phyloP scores from a whole-genome alignment of 2,113 vertebrate genomes.

The Notarius quadriscutis region DNA sequence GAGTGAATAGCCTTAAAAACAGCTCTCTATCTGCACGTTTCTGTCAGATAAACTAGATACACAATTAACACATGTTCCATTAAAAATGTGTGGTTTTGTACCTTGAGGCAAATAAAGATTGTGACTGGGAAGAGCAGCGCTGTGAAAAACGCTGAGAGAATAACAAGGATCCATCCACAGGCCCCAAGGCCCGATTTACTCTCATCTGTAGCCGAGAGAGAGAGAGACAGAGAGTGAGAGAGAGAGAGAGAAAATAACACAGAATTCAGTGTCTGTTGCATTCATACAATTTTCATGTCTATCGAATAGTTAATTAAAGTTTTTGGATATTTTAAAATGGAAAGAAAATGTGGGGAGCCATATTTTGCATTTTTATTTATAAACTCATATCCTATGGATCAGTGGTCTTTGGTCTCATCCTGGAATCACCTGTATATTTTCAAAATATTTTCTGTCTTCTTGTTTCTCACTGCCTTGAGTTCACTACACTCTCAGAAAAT shows the following conservation, averaged over 20 bases:
- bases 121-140: constrained; percentile 79
- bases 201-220: constrained; percentile 65
- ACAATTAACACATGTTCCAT: not conserved
- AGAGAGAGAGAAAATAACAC: not conserved
- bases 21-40: too few species aligned
- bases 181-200: constrained; percentile 68
- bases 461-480: not conserved
- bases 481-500: not conserved
- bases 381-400: not conserved
- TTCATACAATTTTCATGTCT: not conserved
- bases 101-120: constrained; percentile 86
- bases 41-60: not conserved
- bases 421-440: not conserved
- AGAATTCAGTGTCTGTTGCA: not conserved
- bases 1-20: not conserved
- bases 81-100: constrained; percentile 56
- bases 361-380: not conserved
- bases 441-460: not conserved
- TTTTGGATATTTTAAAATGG: not conserved
- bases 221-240: not conserved
- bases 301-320: not conserved
- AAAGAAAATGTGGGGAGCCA: not conserved
- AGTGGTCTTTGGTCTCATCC: not conserved
- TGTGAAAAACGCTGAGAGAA: constrained; percentile 74
- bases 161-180: constrained; percentile 79